These are phyloP conservation scores for Thymelicus sylvestris DNA, from an alignment of 2,888 invertebrate species.

Conservation along the genomic window DNA sequence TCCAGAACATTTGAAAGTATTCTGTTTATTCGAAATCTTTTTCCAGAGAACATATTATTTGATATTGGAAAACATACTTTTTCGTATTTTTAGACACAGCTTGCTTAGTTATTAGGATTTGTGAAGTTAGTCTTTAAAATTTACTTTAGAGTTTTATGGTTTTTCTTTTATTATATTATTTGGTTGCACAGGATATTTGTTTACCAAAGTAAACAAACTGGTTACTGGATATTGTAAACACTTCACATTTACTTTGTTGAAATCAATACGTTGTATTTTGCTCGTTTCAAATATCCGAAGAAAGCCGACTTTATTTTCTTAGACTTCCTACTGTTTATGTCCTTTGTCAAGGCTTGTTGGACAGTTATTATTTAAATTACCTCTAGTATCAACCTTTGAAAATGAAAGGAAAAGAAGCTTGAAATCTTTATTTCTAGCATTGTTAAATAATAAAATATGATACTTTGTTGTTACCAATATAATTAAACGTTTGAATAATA, in stretches of 20 bases:
- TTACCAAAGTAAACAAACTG: not conserved
- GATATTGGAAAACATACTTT: not conserved
- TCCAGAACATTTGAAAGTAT: constrained; percentile 36
- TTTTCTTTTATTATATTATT: not conserved
- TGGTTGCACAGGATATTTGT: too few species aligned
- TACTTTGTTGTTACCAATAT: not conserved
- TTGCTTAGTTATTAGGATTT: not conserved
- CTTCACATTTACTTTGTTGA: not conserved
- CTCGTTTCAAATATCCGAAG: not conserved
- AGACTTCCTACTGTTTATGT: not conserved
- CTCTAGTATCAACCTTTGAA: not conserved
- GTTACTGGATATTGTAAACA: not conserved
- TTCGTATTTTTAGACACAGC: not conserved
- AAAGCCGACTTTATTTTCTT: not conserved
- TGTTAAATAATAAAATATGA: not conserved
- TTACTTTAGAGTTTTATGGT: not conserved
- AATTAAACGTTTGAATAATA: not conserved
- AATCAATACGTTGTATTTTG: not conserved
- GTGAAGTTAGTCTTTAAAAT: not conserved
- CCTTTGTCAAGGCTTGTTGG: not conserved
- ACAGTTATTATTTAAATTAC: not conserved
- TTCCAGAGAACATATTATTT: constrained; percentile 16
- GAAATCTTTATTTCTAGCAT: not conserved
- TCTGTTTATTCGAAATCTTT: constrained; percentile 39
- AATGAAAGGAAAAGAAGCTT: not conserved